These are phyloP conservation scores for Panzeria rudis DNA, from an alignment of 2,888 invertebrate genomes.

Conservation along the genomic window DNA sequence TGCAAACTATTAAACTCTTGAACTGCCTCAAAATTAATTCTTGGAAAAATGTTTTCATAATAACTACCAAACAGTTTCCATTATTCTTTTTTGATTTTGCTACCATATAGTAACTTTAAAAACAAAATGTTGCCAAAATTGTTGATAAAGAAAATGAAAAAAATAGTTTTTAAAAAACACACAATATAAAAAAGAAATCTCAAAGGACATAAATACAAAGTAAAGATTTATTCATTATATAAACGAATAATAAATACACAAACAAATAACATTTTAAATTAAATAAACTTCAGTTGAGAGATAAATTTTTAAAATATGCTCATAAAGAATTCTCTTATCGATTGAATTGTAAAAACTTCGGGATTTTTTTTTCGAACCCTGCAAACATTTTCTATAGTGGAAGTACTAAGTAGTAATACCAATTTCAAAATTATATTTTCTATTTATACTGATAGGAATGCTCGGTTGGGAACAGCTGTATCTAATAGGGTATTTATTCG, in stretches of 20 bases:
- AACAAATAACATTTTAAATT: not conserved
- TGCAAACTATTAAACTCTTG: no score
- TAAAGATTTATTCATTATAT: constrained; percentile 40
- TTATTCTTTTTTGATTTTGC: not conserved
- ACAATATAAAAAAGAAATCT: not conserved
- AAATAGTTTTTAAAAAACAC: not conserved
- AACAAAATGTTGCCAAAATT: constrained; percentile 13
- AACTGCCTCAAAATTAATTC: not conserved
- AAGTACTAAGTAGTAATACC: no score
- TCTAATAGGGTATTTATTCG: no score
- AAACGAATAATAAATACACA: constrained; percentile 22
- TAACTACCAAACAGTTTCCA: not conserved
- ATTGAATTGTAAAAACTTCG: no score
- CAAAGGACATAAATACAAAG: constrained; percentile 44
- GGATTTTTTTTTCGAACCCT: no score
- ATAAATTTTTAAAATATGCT: no score
- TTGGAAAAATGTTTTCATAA: not conserved
- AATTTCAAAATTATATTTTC: no score
- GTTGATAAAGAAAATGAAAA: constrained; percentile 9
- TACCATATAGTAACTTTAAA: not conserved
- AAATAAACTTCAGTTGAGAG: no score
- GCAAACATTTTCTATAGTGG: no score
- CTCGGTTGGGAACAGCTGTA: no score
- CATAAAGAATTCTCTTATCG: no score
- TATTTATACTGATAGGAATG: no score